These are phyloP conservation scores for Eurytoma adleriae DNA, from an alignment of 2,888 invertebrate genomes.

Conservation along the genomic window DNA sequence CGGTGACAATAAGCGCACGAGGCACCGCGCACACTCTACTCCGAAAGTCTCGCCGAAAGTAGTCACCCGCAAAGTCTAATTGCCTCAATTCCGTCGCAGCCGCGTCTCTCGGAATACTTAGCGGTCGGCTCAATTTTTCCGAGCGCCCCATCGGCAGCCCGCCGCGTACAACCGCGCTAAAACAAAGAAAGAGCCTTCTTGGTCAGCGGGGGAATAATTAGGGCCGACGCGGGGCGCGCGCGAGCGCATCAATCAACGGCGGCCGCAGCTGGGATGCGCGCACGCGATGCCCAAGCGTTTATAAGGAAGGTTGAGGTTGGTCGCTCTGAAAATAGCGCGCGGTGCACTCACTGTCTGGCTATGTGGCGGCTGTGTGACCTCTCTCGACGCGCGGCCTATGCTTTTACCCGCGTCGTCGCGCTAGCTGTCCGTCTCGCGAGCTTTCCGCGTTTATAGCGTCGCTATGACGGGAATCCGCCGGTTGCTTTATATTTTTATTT, in stretches of 20 bases:
- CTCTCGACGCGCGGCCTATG: not conserved
- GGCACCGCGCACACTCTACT: too few relatives aligned
- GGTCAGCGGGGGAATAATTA: slow-evolving; percentile 21
- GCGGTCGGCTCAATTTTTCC: too few relatives aligned
- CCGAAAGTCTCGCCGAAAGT: too few relatives aligned
- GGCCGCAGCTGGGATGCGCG: not conserved
- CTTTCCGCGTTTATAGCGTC: not conserved
- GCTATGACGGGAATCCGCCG: too few relatives aligned
- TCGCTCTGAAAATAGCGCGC: slow-evolving; percentile 69
- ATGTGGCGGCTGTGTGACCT: slow-evolving; percentile 68
- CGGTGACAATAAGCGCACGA: too few relatives aligned
- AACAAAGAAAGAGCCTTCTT: not conserved
- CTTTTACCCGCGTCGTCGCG: not conserved
- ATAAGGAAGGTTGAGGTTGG: slow-evolving; percentile 61
- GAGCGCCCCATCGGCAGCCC: too few relatives aligned
- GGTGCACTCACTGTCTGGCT: slow-evolving; percentile 73
- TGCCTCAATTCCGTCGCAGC: too few relatives aligned
- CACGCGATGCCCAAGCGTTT: slow-evolving; percentile 19
- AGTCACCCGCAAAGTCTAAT: too few relatives aligned
- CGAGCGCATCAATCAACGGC: slow-evolving; percentile 13
- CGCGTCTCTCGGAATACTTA: too few relatives aligned
- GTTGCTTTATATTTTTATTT: too few relatives aligned
- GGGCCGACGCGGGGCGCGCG: not conserved
- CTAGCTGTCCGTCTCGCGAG: slow-evolving; percentile 12
- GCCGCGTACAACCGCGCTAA: too few relatives aligned